Evolutionary conservation across 2,888 invertebrate genomes (phyloP), one percentile per base, ranked within the genome.

Genomic region (Dryocosmus kuriphilus): DNA sequence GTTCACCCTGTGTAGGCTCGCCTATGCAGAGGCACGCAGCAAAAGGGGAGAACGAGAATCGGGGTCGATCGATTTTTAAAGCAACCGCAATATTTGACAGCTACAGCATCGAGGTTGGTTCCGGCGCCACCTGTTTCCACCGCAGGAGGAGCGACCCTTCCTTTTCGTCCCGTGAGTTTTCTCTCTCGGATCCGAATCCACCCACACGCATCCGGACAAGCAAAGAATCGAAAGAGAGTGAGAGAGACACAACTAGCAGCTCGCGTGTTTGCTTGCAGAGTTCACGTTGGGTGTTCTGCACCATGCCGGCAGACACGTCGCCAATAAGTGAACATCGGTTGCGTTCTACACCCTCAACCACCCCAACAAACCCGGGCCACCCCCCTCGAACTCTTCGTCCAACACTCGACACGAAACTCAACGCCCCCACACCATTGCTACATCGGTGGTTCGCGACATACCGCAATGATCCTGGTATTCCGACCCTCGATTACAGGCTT

Each of bases 321-420:
- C 90, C 91, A 91, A 91, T 91, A 91, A 91, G 90, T 89, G 91
- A 91, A 90, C 91, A 90, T 91, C 90, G 89, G 88, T 89, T 88
- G 89, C 88, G 81, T 82, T 83, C 82, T 80, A 83, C 83, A 83
- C 83, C 82, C 83, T 83, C 81, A 81, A 80, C 78, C 81, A 77
- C 76, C 79, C 79, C 76, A 81, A 27, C 82, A 80, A 79, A 80
- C 79, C 78, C 76, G 46, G 63, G 79, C 79, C 80, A 75, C 80
- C 16, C 16, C 63, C 67, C 71, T 51, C 27, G 9, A 71, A 7
- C 71, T 71, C 71, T 71, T 30, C 51, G 71, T 55, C 30, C 46
- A 14, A 71, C 51, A 55, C 71, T 51, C 46, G 22, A 71, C 51
- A 55, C 71, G 71, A 71, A 71, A 71, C 71, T 51, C 71, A 71